Evolutionary conservation across 2,797 vertebrate species (phyloP), one percentile per base, ranked within the genome.

Genomic region (Alectoris magna): DNA sequence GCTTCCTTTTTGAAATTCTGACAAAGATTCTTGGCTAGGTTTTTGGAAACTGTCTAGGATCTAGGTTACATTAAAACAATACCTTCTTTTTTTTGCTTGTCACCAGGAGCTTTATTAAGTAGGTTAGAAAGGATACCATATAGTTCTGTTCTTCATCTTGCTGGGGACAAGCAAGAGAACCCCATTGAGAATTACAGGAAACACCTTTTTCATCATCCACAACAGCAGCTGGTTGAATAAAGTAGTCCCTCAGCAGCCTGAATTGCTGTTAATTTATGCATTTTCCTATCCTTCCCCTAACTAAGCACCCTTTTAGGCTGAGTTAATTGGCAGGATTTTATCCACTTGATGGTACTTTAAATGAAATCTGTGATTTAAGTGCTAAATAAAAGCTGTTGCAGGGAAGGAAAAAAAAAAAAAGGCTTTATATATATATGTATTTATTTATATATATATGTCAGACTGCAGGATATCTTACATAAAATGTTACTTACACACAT

Each of bases 11-110:
- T 16, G 27, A 86, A 90, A 92, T 92, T 84, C 70, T 76, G 56
- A 93, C 70, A 76, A 93, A 94, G 90, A 36, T 82, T 75, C 93
- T 90, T 92, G 94, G 91, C 83, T 94, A 36, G 48, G 63, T 27
- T 92, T 81, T 90, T 84, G 80, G 90, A 88, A 96, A 81, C 90
- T 41, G 39, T 60, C 67, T 84, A 79, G 87, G 89, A 94, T 84
- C 60, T 92, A 86, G 91, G 76, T 88, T 94, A 83, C 46, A 4
- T 75, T 86, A 67, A 86, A 72, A 87, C 43, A 86, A 60, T 84
- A 69, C 27, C 12, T 10, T 39, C 41, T 60, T 75, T 73, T 73
- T 31, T 27, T 48, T 17, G 1, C 41, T 77, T 67, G 53, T 46
- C 4, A 38, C 44, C 34, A 31, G 63, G 64, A 91, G 39, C 60